A percentile compares a stretch with the other conserved stretches of the same genome.
phyloP scores from a whole-genome alignment of 2,797 vertebrate species.

The Karalla daura region DNA sequence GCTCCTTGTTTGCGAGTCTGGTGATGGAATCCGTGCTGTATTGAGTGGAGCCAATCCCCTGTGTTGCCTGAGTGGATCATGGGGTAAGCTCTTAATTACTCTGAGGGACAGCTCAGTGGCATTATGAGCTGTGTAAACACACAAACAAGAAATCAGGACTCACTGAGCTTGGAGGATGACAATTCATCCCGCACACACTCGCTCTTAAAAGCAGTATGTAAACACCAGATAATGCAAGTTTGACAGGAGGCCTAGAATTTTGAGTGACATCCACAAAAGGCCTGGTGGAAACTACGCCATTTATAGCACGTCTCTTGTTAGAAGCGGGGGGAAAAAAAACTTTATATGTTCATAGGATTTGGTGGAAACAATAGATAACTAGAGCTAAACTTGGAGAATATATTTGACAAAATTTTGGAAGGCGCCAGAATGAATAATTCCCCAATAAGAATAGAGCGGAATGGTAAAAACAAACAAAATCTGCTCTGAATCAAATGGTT shows the following conservation, averaged over 20 bases:
- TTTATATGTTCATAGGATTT: too few species aligned
- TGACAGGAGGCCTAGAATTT: constrained; percentile 8
- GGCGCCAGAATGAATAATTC: too few species aligned
- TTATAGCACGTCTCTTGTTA: neutral
- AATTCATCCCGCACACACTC: constrained; percentile 3
- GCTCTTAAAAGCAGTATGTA: neutral
- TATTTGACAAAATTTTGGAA: too few species aligned
- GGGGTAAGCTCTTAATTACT: constrained; percentile 78
- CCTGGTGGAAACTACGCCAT: neutral
- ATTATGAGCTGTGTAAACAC: constrained; percentile 60
- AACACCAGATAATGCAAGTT: constrained; percentile 4
- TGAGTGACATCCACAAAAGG: neutral
- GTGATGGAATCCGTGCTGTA: constrained; percentile 51
- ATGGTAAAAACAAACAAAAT: too few species aligned
- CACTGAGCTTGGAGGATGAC: constrained; percentile 18
- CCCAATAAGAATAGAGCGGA: too few species aligned
- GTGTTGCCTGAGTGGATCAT: constrained; percentile 65
- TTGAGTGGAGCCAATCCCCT: constrained; percentile 61
- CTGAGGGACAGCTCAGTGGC: constrained; percentile 67
- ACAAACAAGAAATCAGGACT: constrained; percentile 14
- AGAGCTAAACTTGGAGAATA: too few species aligned
- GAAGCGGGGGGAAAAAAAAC: too few species aligned
- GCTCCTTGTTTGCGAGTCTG: constrained; percentile 40
- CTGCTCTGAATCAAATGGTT: too few species aligned
- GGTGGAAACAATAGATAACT: too few species aligned